Percentiles rank a stretch among this genome's conserved stretches.
These are phyloP conservation scores for Syngnathus scovelli DNA, from an alignment of 2,113 vertebrate species.

Conservation along the genomic window DNA sequence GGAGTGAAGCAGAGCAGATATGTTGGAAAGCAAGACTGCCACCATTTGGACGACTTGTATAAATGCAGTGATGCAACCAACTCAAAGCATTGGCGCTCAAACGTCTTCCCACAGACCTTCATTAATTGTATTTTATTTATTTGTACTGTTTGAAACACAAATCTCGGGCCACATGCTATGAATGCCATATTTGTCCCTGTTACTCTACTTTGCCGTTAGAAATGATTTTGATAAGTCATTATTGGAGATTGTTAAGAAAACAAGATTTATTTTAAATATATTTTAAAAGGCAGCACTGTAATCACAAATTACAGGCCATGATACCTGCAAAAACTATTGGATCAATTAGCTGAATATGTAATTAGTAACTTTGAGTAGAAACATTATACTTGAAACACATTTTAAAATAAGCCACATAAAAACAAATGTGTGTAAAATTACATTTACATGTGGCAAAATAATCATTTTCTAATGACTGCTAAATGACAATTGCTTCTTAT, in stretches of 20 bases:
- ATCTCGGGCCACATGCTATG: neutral
- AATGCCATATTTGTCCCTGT: neutral
- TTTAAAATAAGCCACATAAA: too few relatives aligned
- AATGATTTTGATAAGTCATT: neutral
- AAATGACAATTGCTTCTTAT: too few relatives aligned
- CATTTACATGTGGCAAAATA: too few relatives aligned
- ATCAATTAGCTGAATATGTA: neutral
- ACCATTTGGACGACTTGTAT: conserved; percentile 32
- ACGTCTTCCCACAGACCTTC: neutral
- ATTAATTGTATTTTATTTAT: neutral
- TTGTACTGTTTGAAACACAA: neutral
- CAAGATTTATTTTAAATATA: neutral
- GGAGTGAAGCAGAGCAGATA: neutral
- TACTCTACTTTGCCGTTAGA: neutral
- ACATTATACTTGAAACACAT: too few relatives aligned
- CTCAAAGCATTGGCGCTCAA: neutral
- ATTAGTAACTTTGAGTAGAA: neutral
- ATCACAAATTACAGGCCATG: neutral
- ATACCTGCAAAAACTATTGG: neutral
- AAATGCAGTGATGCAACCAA: neutral
- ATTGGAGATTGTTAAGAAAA: neutral
- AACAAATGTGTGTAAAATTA: too few relatives aligned
- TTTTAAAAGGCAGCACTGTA: neutral
- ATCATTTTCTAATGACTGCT: too few relatives aligned
- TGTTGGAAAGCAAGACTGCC: conserved; percentile 47